A percentile compares a stretch with the other conserved stretches of the same genome.
Conservation (phyloP, 1,140 invertebrate genomes). For the Anastatus disparis region DNA sequence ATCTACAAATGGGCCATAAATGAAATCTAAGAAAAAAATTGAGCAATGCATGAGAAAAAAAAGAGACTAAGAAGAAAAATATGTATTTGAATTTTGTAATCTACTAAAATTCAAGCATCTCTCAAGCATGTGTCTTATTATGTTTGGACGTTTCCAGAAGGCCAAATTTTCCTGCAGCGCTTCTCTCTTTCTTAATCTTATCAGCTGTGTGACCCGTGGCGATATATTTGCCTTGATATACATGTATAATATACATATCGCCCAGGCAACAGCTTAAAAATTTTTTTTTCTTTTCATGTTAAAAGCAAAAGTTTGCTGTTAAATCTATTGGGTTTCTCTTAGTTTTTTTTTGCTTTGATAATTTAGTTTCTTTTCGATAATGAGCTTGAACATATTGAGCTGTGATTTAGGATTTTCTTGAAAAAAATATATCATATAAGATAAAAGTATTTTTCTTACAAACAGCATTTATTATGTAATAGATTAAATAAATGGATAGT, state of each 20-base stretch:
- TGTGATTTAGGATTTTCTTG: too few relatives aligned
- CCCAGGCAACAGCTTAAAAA: not conserved
- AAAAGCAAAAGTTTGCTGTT: not conserved
- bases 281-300: not conserved
- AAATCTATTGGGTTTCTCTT: not conserved
- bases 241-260: too few relatives aligned
- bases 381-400: too few relatives aligned
- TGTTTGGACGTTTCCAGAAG: slow-evolving; percentile 6
- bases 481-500: too few relatives aligned
- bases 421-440: too few relatives aligned
- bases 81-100: not conserved
- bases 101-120: not conserved
- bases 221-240: not conserved
- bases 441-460: too few relatives aligned
- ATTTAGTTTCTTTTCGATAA: too few relatives aligned
- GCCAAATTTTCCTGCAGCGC: slow-evolving; percentile 3
- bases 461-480: too few relatives aligned
- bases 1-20: too few relatives aligned
- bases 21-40: too few relatives aligned
- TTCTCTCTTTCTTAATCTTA: slow-evolving; percentile 29
- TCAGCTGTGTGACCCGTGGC: not conserved
- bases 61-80: too few relatives aligned
- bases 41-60: too few relatives aligned
- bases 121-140: not conserved
- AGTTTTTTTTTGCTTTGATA: not conserved